A percentile compares a stretch with the other conserved stretches of the same genome.
phyloP scores from a whole-genome alignment of 2,888 invertebrate genomes.

The Parelbella ahira region DNA sequence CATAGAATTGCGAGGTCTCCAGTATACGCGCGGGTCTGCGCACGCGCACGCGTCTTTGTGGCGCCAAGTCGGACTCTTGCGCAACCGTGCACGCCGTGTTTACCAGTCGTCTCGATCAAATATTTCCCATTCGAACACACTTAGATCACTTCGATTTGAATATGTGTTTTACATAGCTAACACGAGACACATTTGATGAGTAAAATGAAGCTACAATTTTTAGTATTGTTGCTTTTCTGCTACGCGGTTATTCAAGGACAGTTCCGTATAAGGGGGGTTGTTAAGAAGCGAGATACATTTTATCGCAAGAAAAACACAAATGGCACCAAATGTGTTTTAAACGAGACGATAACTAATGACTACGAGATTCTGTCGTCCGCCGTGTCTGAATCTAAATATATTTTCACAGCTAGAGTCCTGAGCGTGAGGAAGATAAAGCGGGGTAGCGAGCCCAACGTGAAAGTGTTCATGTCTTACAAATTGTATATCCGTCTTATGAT shows the following conservation, averaged over 20 bases:
- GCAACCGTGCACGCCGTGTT: slow-evolving; percentile 56
- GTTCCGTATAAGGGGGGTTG: slow-evolving; percentile 58
- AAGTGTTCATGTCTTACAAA: slow-evolving; percentile 72
- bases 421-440: slow-evolving; percentile 74
- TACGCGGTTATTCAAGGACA: slow-evolving; percentile 58
- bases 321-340: slow-evolving; percentile 72
- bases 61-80: slow-evolving; percentile 67
- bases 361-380: slow-evolving; percentile 77
- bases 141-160: slow-evolving; percentile 55
- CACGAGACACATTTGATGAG: slow-evolving; percentile 38
- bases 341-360: slow-evolving; percentile 79
- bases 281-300: slow-evolving; percentile 63
- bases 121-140: slow-evolving; percentile 48
- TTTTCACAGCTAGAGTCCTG: slow-evolving; percentile 73
- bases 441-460: slow-evolving; percentile 53
- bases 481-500: slow-evolving; percentile 67
- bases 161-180: slow-evolving; percentile 43
- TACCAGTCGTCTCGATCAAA: slow-evolving; percentile 54
- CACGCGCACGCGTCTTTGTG: slow-evolving; percentile 77
- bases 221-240: slow-evolving; percentile 61
- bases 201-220: slow-evolving; percentile 67
- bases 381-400: slow-evolving; percentile 77
- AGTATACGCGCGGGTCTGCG: slow-evolving; percentile 75
- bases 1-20: slow-evolving; percentile 76
- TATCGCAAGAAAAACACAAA: slow-evolving; percentile 71